phyloP scores from a whole-genome alignment of 2,888 invertebrate genomes.

The Clepsis dumicolana region DNA sequence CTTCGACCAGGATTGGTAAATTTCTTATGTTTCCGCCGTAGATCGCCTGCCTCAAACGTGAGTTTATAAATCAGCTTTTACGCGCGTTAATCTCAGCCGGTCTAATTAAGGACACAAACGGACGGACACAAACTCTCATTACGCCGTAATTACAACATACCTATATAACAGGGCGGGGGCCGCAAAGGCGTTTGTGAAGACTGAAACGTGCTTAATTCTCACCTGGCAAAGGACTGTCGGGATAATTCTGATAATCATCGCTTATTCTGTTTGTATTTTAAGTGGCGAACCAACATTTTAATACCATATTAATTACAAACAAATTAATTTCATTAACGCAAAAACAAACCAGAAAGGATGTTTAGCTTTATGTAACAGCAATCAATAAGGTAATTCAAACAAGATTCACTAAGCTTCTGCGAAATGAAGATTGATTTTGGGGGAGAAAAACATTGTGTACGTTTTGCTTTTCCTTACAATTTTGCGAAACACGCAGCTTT shows the following conservation, averaged over 20 bases:
- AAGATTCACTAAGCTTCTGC: background rate
- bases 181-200: conserved; percentile 50
- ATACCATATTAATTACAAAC: conserved; percentile 1
- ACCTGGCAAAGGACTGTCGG: conserved; percentile 48
- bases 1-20: conserved; percentile 16
- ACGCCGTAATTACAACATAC: conserved; percentile 47
- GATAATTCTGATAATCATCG: conserved; percentile 25
- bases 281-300: conserved; percentile 8
- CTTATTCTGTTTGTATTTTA: conserved; percentile 14
- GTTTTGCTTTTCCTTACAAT: background rate
- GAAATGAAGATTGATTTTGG: conserved; percentile 26
- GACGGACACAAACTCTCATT: conserved; percentile 50
- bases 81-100: conserved; percentile 46
- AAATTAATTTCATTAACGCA: conserved; percentile 12
- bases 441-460: conserved; percentile 10
- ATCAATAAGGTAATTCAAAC: conserved; percentile 14
- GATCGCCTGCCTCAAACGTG: background rate
- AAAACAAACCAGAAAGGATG: conserved; percentile 4
- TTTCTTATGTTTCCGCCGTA: conserved; percentile 16
- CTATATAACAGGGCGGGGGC: conserved; percentile 47
- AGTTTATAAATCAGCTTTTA: conserved; percentile 1
- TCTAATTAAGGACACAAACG: conserved; percentile 54
- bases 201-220: conserved; percentile 54
- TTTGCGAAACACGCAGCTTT: conserved; percentile 6
- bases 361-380: conserved; percentile 8